These are phyloP conservation scores for Prionailurus bengalensis DNA, from an alignment of 2,113 vertebrate genomes.

Conservation along the genomic window DNA sequence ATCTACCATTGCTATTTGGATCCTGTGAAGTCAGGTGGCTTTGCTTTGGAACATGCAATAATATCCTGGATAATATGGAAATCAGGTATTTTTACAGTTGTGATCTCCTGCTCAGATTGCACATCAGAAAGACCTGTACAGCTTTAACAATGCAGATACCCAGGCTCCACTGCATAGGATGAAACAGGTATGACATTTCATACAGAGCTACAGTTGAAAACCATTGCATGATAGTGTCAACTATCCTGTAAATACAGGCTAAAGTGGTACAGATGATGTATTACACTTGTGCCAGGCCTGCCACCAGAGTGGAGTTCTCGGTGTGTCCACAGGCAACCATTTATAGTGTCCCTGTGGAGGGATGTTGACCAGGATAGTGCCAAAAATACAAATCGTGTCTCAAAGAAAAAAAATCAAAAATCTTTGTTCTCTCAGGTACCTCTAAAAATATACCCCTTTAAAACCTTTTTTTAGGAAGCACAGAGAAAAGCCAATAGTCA, in stretches of 20 bases:
- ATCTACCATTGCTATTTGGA: too few species aligned
- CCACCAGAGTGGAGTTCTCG: not conserved
- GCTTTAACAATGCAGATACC: not conserved
- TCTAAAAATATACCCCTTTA: not conserved
- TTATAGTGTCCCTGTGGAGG: not conserved
- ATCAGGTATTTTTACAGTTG: not conserved
- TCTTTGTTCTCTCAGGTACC: not conserved
- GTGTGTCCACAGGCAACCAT: not conserved
- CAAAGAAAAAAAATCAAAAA: not conserved
- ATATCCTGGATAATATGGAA: not conserved
- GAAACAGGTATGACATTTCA: not conserved
- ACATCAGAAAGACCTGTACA: not conserved
- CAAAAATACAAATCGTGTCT: not conserved
- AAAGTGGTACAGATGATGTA: not conserved
- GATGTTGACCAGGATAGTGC: not conserved
- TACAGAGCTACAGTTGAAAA: not conserved
- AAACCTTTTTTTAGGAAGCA: not conserved
- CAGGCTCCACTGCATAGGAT: not conserved
- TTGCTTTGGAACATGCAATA: not conserved
- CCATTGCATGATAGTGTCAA: not conserved
- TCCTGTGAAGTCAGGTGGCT: not conserved
- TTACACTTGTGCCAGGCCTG: too few species aligned
- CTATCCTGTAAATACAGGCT: not conserved
- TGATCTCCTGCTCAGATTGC: not conserved
- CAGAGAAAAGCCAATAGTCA: not conserved